A percentile compares a stretch with the other conserved stretches of the same genome.
These are phyloP conservation scores for Euwallacea fornicatus DNA, from an alignment of 1,140 invertebrate genomes.

Conservation along the genomic window DNA sequence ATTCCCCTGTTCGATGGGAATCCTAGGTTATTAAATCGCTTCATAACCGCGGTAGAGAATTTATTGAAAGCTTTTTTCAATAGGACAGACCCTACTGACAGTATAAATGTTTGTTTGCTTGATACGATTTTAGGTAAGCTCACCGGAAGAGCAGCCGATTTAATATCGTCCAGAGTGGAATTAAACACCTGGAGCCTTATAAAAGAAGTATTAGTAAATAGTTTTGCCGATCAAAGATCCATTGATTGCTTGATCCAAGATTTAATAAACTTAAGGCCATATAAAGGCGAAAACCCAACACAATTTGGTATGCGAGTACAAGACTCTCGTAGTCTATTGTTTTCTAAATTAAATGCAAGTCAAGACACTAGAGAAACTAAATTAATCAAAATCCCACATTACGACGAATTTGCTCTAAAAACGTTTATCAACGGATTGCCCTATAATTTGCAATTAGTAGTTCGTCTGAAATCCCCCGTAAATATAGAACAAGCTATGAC, in stretches of 20 bases:
- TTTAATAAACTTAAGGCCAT: constrained; percentile 34
- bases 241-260: constrained; percentile 42
- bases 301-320: constrained; percentile 40
- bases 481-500: constrained; percentile 33
- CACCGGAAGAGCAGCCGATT: neutral
- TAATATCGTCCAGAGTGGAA: constrained; percentile 39
- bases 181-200: constrained; percentile 38
- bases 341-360: constrained; percentile 37
- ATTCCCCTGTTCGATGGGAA: too few relatives aligned
- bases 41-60: too few relatives aligned
- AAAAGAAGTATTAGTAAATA: constrained; percentile 34
- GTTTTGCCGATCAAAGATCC: constrained; percentile 39
- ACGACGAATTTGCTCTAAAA: constrained; percentile 32
- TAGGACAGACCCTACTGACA: too few relatives aligned
- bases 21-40: too few relatives aligned
- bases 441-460: constrained; percentile 23
- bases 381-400: constrained; percentile 19
- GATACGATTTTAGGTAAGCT: too few relatives aligned
- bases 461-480: constrained; percentile 25
- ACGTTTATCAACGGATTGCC: constrained; percentile 34
- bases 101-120: too few relatives aligned
- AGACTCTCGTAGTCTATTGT: constrained; percentile 34
- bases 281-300: constrained; percentile 35
- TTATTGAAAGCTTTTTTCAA: too few relatives aligned
- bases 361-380: constrained; percentile 13